Evolutionary conservation across 2,113 vertebrate genomes (phyloP), one percentile per base, ranked within the genome.

Genomic region (Brevimyrus niger): DNA sequence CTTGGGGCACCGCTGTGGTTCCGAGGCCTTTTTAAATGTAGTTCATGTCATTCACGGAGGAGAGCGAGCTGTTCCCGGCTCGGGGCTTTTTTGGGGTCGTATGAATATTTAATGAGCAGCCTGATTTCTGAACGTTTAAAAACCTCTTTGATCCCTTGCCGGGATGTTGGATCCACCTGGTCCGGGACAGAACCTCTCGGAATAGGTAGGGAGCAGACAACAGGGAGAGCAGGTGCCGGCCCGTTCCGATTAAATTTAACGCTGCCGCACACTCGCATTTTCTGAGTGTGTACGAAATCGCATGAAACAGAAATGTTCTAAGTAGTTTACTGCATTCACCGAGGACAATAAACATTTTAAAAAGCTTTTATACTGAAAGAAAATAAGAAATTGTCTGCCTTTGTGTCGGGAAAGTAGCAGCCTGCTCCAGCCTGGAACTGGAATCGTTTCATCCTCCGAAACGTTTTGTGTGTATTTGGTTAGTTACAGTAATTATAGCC

Each of bases 401-500:
- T 98, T 97, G 97, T 98, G 97, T 95, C 95, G 96, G 97, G 96
- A 98, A 97, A 98, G 97, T 97, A 96, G 96, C 97, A 96, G 97
- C 96, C 97, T 97, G 96, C 96, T 96, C 96, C 96, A 95, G 96
- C 95, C 97, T 96, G 96, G 96, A 97, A 97, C 97, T 97, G 97
- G 97, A 97, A 97, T 96, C 96, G 96, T 98, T 97, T 98, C 97
- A 97, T 97, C 97, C 97, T 96, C 96, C 97, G 96, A 97, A 95
- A 97, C 96, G 96, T 97, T 97, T 97, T 97, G 96, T 98, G 98
- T 98, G 97, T 98, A 96, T 99, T 98, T 97, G 97, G 97, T 99
- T 99, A 99, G 98, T 99, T 99, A 99, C 98, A 98, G 98, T 99
- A 99, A 99, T 99, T 99, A 99, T 96, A 97, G 97, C 97, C 98